A percentile compares a stretch with the other conserved stretches of the same genome.
Conservation (phyloP, 1,140 invertebrate species). For the Antheraea pernyi region DNA sequence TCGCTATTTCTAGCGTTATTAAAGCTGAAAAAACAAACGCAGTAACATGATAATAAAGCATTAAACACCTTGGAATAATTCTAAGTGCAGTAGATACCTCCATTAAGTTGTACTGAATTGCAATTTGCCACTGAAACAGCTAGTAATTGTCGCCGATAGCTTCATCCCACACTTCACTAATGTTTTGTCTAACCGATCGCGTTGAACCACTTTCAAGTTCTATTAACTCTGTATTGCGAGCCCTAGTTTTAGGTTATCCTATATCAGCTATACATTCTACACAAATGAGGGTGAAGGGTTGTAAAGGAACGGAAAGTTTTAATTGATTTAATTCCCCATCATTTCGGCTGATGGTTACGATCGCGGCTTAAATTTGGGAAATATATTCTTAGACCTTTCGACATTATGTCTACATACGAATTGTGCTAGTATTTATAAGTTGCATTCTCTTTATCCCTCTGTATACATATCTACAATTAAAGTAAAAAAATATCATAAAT, state of each 20-base stretch:
- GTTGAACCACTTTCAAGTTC: not conserved
- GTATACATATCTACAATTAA: too few species aligned
- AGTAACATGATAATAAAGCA: too few species aligned
- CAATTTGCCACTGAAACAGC: not conserved
- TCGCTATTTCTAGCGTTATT: too few species aligned
- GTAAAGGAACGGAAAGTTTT: slow-evolving; percentile 9
- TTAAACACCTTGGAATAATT: too few species aligned
- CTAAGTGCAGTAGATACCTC: too few species aligned
- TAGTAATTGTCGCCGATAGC: not conserved
- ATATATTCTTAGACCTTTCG: not conserved
- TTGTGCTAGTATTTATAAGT: too few species aligned
- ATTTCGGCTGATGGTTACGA: not conserved
- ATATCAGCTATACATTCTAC: not conserved
- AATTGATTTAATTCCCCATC: slow-evolving; percentile 15
- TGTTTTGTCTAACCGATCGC: not conserved
- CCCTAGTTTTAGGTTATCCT: not conserved
- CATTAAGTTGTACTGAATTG: not conserved
- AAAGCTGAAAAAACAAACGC: too few species aligned
- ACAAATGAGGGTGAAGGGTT: not conserved
- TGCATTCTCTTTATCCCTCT: too few species aligned
- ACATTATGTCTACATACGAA: not conserved
- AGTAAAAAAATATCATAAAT: too few species aligned
- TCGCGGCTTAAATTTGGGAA: not conserved
- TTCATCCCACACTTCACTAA: not conserved
- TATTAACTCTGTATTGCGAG: not conserved